Base-by-base conservation (phyloP, 2,797 vertebrate species). In the Euphonia xanthogaster region DNA sequence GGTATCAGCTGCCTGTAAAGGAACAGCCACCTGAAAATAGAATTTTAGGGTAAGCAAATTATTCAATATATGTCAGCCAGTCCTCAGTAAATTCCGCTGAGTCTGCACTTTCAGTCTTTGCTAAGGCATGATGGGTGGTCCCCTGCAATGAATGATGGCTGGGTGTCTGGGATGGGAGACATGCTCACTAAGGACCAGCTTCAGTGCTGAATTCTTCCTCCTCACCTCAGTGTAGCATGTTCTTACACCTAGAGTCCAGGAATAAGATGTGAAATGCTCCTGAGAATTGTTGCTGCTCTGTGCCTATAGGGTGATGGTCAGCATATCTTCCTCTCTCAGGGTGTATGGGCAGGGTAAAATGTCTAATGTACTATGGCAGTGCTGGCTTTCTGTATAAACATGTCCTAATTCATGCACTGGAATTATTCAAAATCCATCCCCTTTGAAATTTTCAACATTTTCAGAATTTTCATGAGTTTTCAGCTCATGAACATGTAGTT, bases 161-260 rank as follows among this genome's bases (percentile, higher is more conserved):
- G 33, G 10, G 25, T 68, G 51, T 18, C 40, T 33, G 33, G 61
- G 50, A 48, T 21, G 28, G 14, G 31, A 40, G 17, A 22, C 6
- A 18, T 18, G 5, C 16, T 48, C 31, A 25, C 11, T 17, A 30
- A 71, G 27, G 24, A 54, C 14, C 22, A 40, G 14, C 28, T 78
- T 88, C 39, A 44, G 31, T 21, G 54, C 6, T 74, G 57, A 50
- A 47, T 42, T 65, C 50, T 71, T 30, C 30, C 45, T 90, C 13
- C 10, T 57, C 50, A 25, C 6, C 44, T 63, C 0, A 0, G 3
- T n/a, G 61, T n/a, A 33, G 7, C 4, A 11, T 4, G 7, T 22
- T 45, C 19, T 78, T 6, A 40, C 25, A 40, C 6, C 17, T 31
- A 12, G 30, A 44, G 7, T 22, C 28, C 14, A 11, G 47, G 22